Conservation (phyloP, 2,113 vertebrate genomes). For the Centropus bengalensis region DNA sequence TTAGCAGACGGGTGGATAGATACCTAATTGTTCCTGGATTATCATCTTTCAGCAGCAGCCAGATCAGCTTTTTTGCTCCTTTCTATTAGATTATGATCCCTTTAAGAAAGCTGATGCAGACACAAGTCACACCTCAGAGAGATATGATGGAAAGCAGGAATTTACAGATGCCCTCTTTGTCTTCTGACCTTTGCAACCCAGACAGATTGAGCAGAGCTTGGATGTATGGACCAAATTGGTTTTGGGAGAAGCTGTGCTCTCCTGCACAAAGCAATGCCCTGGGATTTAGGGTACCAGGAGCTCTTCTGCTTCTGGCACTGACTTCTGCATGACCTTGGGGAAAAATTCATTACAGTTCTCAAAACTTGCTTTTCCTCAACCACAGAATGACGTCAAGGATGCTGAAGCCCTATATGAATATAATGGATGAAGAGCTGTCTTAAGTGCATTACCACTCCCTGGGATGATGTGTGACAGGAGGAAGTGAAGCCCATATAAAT, state of each 20-base stretch:
- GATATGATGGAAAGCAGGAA: not conserved
- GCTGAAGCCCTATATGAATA: not conserved
- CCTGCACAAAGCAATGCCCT: not conserved
- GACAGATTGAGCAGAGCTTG: not conserved
- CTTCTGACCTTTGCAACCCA: not conserved
- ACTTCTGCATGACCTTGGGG: not conserved
- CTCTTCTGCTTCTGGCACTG: not conserved
- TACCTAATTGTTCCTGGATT: not conserved
- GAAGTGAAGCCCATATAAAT: not conserved
- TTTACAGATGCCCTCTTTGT: not conserved
- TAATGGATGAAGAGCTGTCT: not conserved
- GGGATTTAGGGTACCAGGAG: not conserved
- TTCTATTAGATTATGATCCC: not conserved
- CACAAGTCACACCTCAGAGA: not conserved
- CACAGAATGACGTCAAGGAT: not conserved
- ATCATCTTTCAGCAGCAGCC: not conserved
- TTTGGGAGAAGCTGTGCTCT: not conserved
- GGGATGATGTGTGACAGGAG: not conserved
- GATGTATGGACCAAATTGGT: not conserved
- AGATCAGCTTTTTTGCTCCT: not conserved
- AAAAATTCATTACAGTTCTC: not conserved
- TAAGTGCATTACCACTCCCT: not conserved
- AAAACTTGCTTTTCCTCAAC: not conserved
- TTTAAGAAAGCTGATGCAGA: not conserved
- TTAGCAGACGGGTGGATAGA: constrained; percentile 4